These are phyloP conservation scores for Galleria mellonella DNA, from an alignment of 1,140 invertebrate genomes.

Conservation along the genomic window DNA sequence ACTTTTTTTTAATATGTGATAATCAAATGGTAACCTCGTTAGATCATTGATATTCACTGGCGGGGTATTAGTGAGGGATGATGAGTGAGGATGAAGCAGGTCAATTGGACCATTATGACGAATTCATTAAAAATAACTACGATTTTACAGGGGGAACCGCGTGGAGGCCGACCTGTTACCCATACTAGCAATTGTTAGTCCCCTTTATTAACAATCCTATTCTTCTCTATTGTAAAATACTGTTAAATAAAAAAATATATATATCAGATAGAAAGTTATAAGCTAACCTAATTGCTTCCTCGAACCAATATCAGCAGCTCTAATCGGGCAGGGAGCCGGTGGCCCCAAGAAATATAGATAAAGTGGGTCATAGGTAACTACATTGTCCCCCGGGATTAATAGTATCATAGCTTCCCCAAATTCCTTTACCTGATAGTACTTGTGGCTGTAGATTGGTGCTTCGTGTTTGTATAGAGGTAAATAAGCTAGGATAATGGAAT, in stretches of 20 bases:
- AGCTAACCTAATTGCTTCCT: slow-evolving; percentile 10
- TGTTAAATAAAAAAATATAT: background rate
- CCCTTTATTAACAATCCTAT: no score
- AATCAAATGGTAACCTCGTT: no score
- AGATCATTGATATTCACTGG: no score
- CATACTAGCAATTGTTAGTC: no score
- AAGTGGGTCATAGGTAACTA: slow-evolving; percentile 44
- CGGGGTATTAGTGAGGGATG: no score
- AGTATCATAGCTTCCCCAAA: slow-evolving; percentile 28
- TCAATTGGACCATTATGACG: no score
- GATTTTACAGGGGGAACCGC: no score
- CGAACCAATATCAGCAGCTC: slow-evolving; percentile 8
- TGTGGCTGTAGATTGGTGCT: slow-evolving; percentile 2
- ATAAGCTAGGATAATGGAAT: slow-evolving; percentile 8
- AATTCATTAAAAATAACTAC: no score
- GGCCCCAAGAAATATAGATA: slow-evolving; percentile 39
- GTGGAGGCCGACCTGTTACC: no score
- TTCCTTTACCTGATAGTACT: slow-evolving; percentile 21
- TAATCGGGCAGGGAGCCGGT: slow-evolving; percentile 35
- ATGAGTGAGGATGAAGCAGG: no score
- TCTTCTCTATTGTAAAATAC: background rate
- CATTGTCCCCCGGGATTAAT: slow-evolving; percentile 39
- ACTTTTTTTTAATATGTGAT: no score
- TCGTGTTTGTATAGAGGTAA: slow-evolving; percentile 10
- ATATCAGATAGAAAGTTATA: background rate